phyloP scores from a whole-genome alignment of 2,113 vertebrate genomes.

The Centropus unirufus region DNA sequence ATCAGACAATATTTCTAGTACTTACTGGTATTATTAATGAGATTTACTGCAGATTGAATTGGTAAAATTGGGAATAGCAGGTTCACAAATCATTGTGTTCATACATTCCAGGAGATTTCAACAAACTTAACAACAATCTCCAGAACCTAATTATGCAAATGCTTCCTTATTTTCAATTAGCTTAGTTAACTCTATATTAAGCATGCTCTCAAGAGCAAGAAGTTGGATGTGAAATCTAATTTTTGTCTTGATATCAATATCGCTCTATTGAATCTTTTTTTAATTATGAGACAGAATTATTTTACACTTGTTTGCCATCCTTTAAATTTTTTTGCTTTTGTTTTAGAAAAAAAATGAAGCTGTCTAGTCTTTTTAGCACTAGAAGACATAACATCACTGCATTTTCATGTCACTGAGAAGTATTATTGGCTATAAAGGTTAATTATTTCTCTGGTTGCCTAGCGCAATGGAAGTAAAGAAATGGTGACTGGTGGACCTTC shows the following conservation, averaged over 20 bases:
- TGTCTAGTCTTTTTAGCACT: not conserved
- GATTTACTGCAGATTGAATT: constrained; percentile 47
- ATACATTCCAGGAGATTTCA: constrained; percentile 41
- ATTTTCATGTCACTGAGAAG: not conserved
- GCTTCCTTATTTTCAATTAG: constrained; percentile 47
- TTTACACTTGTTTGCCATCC: not conserved
- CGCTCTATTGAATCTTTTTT: not conserved
- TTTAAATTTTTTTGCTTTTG: constrained; percentile 10
- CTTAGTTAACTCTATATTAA: constrained; percentile 35
- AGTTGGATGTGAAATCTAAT: not conserved
- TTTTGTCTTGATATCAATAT: constrained; percentile 10
- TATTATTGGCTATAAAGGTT: not conserved
- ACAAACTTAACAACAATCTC: constrained; percentile 21
- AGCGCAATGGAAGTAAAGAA: not conserved
- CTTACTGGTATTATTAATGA: constrained; percentile 48
- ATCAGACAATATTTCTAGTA: constrained; percentile 41
- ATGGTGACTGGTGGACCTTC: not conserved
- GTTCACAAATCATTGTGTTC: constrained; percentile 14
- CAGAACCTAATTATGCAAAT: constrained; percentile 64
- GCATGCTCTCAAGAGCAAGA: constrained; percentile 1
- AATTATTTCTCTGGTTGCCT: not conserved
- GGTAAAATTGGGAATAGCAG: constrained; percentile 36
- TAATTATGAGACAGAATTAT: not conserved
- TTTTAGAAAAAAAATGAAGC: not conserved
- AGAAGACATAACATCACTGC: not conserved